phyloP scores from a whole-genome alignment of 2,888 invertebrate species.

The Hartigia nigra region DNA sequence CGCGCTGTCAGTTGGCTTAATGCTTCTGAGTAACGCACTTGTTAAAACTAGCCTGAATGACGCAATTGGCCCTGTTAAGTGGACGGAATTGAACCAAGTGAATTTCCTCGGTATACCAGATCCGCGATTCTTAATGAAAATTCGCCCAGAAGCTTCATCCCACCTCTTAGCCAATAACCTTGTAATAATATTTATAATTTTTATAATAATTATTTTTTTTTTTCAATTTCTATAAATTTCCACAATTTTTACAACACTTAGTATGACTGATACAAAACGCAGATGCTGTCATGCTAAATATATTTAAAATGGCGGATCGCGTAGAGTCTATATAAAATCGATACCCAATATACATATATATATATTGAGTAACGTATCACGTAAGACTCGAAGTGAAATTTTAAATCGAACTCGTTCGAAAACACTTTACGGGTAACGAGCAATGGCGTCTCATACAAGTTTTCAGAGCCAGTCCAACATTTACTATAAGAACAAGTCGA shows the following conservation, averaged over 20 bases:
- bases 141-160: neutral
- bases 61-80: constrained; percentile 20
- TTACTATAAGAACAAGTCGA: too few species aligned
- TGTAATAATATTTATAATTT: neutral
- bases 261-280: too few species aligned
- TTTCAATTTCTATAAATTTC: too few species aligned
- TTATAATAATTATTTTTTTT: neutral
- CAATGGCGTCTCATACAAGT: neutral
- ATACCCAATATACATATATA: too few species aligned
- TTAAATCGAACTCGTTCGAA: neutral
- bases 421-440: neutral
- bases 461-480: neutral
- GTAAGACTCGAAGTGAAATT: neutral
- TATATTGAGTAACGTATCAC: neutral
- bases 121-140: neutral
- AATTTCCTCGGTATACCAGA: neutral
- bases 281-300: too few species aligned
- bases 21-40: constrained; percentile 18
- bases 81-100: constrained; percentile 20
- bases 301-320: too few species aligned
- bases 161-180: neutral
- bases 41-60: constrained; percentile 14
- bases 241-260: too few species aligned
- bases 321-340: neutral
- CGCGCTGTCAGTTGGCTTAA: constrained; percentile 21